These are phyloP conservation scores for Phaenicophaeus curvirostris DNA, from an alignment of 2,797 vertebrate species.

Conservation along the genomic window DNA sequence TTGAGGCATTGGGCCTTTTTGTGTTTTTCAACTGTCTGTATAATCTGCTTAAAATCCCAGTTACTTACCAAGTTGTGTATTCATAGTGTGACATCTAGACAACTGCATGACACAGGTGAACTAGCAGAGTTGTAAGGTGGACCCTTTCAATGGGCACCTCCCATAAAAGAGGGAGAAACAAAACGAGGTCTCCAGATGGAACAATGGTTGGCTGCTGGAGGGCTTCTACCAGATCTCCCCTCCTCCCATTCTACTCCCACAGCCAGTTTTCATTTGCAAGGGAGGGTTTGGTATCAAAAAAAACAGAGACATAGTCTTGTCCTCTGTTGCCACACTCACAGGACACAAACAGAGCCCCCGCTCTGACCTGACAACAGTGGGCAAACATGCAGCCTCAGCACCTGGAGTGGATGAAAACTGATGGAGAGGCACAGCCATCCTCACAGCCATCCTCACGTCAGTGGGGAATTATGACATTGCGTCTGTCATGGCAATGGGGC, in stretches of 20 bases:
- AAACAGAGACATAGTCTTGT: neutral
- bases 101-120: neutral
- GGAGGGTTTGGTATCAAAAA: neutral
- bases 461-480: neutral
- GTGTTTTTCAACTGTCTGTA: slow-evolving; percentile 1
- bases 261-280: neutral
- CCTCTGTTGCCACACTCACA: neutral
- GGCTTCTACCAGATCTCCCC: neutral
- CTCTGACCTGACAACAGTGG: neutral
- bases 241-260: neutral
- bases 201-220: neutral
- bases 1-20: slow-evolving; percentile 10
- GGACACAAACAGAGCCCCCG: neutral
- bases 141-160: neutral
- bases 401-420: accelerated
- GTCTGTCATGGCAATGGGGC: neutral
- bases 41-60: slow-evolving; percentile 45
- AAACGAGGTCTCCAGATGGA: neutral
- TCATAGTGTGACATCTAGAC: neutral
- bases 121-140: neutral
- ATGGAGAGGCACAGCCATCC: neutral
- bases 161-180: neutral
- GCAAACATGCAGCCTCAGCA: neutral
- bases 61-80: neutral
- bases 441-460: neutral